These are phyloP conservation scores for Pelodytes ibericus DNA, from an alignment of 2,797 vertebrate species.

Conservation along the genomic window DNA sequence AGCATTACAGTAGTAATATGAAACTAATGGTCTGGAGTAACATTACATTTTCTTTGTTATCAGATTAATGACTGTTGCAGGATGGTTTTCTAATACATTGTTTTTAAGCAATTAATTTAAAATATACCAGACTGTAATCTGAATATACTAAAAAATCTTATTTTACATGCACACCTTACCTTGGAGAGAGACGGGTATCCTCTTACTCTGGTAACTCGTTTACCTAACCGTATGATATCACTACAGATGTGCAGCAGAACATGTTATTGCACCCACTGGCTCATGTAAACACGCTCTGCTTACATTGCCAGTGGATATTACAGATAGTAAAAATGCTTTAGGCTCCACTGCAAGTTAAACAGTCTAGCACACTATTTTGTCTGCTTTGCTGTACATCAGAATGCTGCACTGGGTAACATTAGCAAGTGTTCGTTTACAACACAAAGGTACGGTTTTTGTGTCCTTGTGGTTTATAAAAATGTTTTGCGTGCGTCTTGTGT, in stretches of 20 bases:
- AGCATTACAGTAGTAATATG: too few relatives aligned
- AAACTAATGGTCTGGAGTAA: too few relatives aligned
- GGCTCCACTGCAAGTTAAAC: neutral
- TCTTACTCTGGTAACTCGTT: neutral
- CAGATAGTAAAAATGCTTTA: neutral
- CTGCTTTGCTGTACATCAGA: neutral
- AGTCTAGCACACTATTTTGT: neutral
- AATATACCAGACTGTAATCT: too few relatives aligned
- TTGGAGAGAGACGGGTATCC: too few relatives aligned
- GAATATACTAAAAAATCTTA: too few relatives aligned
- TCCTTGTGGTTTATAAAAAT: neutral
- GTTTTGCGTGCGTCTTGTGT: too few relatives aligned
- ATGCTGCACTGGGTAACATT: neutral
- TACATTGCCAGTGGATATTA: neutral
- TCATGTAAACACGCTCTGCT: neutral
- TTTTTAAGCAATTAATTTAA: too few relatives aligned
- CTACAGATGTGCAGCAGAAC: neutral
- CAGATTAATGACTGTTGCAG: too few relatives aligned
- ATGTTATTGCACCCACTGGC: conserved; percentile 1
- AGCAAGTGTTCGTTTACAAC: neutral
- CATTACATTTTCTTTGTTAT: too few relatives aligned
- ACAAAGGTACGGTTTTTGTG: neutral
- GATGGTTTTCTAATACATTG: too few relatives aligned
- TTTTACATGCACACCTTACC: too few relatives aligned
- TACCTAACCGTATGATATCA: neutral